These are phyloP conservation scores for Merodon equestris DNA, from an alignment of 2,888 invertebrate genomes.

Conservation along the genomic window DNA sequence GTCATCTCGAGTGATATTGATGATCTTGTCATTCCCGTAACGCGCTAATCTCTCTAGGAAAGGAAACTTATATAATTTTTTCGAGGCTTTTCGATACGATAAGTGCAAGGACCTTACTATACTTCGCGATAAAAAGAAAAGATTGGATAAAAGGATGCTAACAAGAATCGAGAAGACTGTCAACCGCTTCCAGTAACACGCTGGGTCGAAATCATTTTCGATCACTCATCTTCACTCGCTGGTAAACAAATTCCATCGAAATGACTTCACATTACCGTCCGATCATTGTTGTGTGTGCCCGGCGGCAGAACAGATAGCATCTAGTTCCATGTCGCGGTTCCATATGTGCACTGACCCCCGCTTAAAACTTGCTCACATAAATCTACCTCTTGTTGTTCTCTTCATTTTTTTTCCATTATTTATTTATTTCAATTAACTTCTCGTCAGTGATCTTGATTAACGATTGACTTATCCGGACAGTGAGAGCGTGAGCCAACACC, in stretches of 20 bases:
- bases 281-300: background rate
- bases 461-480: slow-evolving; percentile 54
- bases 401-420: slow-evolving; percentile 10
- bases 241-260: slow-evolving; percentile 1
- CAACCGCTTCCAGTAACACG: too few species aligned
- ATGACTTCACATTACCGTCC: background rate
- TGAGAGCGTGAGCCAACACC: slow-evolving; percentile 32
- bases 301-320: background rate
- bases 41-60: too few species aligned
- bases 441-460: slow-evolving; percentile 60
- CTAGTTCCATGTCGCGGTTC: background rate
- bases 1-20: too few species aligned
- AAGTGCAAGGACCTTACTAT: too few species aligned
- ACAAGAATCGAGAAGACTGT: too few species aligned
- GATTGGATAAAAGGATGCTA: too few species aligned
- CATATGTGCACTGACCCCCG: slow-evolving; percentile 19
- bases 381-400: slow-evolving; percentile 26
- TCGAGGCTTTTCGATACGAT: too few species aligned
- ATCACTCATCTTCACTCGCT: background rate
- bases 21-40: too few species aligned
- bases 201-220: too few species aligned
- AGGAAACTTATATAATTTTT: too few species aligned
- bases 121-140: too few species aligned
- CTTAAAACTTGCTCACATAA: slow-evolving; percentile 20
- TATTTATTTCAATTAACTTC: slow-evolving; percentile 50